phyloP scores from a whole-genome alignment of 2,797 vertebrate genomes.

The Clamator glandarius region DNA sequence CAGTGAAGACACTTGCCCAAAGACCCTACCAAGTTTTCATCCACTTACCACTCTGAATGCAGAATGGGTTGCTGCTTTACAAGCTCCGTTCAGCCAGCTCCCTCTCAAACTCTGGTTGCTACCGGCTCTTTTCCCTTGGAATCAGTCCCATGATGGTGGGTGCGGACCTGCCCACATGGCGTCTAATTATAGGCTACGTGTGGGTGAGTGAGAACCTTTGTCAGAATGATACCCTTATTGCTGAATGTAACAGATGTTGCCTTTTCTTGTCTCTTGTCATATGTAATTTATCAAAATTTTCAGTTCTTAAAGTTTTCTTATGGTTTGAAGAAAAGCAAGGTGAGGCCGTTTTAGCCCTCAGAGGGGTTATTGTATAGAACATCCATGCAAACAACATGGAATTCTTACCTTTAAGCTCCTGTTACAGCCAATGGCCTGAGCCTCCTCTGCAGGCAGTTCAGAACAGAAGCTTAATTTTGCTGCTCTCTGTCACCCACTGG shows the following conservation, averaged over 20 bases:
- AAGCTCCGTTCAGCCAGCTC: background rate
- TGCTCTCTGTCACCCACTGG: background rate
- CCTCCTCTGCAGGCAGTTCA: rapidly evolving
- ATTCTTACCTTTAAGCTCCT: background rate
- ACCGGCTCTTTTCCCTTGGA: conserved; percentile 35
- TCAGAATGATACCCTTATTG: background rate
- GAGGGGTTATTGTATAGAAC: background rate
- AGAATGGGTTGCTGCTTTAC: background rate
- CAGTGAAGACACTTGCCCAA: background rate
- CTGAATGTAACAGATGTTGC: background rate
- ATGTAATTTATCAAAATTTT: background rate
- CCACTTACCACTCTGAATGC: conserved; percentile 43
- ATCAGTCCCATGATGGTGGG: background rate
- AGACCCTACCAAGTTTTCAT: background rate
- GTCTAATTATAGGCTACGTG: conserved; percentile 50
- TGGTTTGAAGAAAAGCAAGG: background rate
- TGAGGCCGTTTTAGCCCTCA: rapidly evolving
- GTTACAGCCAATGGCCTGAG: background rate
- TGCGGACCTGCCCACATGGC: conserved; percentile 22
- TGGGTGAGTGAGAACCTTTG: conserved; percentile 44
- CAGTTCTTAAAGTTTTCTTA: background rate
- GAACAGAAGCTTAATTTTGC: background rate
- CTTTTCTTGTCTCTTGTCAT: background rate
- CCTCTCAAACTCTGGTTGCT: background rate
- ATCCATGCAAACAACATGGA: rapidly evolving